Percentiles rank a stretch among this genome's conserved stretches.
These are phyloP conservation scores for Sminthurinus signatus DNA, from an alignment of 1,140 invertebrate genomes.

Conservation along the genomic window DNA sequence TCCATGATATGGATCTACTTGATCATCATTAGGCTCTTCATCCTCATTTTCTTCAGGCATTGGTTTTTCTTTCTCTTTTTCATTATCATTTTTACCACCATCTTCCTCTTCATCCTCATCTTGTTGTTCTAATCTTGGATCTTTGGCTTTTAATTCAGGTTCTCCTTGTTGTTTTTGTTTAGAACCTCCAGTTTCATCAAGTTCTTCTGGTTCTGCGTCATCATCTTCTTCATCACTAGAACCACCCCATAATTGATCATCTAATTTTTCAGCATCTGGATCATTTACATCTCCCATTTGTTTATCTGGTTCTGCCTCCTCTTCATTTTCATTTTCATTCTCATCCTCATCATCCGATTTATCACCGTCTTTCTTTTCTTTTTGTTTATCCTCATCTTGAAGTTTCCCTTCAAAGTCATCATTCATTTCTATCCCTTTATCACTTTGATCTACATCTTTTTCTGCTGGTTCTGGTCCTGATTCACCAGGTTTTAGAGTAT, in stretches of 20 bases:
- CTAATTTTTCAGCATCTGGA: constrained; percentile 63
- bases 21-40: constrained; percentile 66
- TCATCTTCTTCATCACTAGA: constrained; percentile 64
- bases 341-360: constrained; percentile 54
- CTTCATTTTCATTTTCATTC: constrained; percentile 53
- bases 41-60: constrained; percentile 40
- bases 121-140: constrained; percentile 31
- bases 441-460: constrained; percentile 70
- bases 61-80: constrained; percentile 37
- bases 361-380: constrained; percentile 60
- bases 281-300: constrained; percentile 91
- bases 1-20: constrained; percentile 78
- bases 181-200: constrained; percentile 55
- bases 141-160: constrained; percentile 37
- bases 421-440: constrained; percentile 89
- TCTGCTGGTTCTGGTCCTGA: constrained; percentile 60
- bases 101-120: constrained; percentile 43
- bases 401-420: constrained; percentile 82
- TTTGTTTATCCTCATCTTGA: constrained; percentile 70
- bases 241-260: constrained; percentile 73
- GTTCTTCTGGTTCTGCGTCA: constrained; percentile 55
- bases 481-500: constrained; percentile 69
- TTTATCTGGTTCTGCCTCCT: constrained; percentile 72
- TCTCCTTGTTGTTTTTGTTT: constrained; percentile 42
- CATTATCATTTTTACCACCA: constrained; percentile 28